Base-by-base conservation (phyloP, 2,797 vertebrate species). In the Graptemys geographica region DNA sequence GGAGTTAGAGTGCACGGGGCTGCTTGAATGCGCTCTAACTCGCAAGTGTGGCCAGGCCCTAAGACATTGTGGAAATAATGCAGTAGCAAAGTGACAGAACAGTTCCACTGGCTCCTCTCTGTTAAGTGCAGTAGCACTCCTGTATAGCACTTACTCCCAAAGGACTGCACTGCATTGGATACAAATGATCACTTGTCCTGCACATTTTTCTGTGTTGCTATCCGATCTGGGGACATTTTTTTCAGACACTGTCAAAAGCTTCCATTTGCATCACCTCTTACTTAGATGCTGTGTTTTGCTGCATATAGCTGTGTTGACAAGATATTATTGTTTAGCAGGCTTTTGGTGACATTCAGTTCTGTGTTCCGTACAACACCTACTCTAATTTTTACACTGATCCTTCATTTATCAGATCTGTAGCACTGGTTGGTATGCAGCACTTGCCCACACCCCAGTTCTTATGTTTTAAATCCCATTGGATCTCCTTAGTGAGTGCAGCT, bases 381-480 rank as follows among this genome's bases (percentile, higher is more conserved):
- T 33, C 27, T 5, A 25, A 0, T n/a, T 83, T 41, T 69, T 59
- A 37, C 33, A 1, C 33, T 69, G 51, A 11, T 28, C 33, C 69
- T 53, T 62, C 19, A 0, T 37, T 87, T 44, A 19, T 11, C 19
- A 1, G 86, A 16, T 23, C 52, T 47, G 21, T 1, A n/a, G n/a
- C 6, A 0, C 13, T 44, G 6, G 1, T 5, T 25, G 47, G 41
- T 11, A 7, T 9, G 19, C 7, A 82, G 16, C 28, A 2, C 18
- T 47, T 9, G 0, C 76, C 55, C 51, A 1, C 47, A 8, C 33
- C 79, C 47, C 37, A 27, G 33, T 37, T n/a, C 83, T 74, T 2
- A 1, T 0, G 15, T 3, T 11, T 56, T 44, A 0, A 3, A 10
- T 89, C 83, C 84, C 1, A 0, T 6, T 78, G 89, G 74, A 6